A percentile compares a stretch with the other conserved stretches of the same genome.
phyloP scores from a whole-genome alignment of 1,140 invertebrate species.

The Cephus cinctus region DNA sequence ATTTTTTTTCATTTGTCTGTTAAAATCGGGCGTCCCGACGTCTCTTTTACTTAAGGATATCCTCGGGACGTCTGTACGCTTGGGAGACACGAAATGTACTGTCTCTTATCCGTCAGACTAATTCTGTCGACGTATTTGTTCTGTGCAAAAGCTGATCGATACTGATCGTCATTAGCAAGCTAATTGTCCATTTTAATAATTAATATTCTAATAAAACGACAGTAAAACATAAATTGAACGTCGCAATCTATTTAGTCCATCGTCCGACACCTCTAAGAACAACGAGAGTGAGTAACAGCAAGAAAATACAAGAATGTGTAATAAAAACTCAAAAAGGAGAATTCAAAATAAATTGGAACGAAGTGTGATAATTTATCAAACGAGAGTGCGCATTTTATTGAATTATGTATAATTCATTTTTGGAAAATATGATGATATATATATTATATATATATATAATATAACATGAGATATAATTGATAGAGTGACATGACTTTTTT shows the following conservation, averaged over 20 bases:
- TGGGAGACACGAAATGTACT: background rate
- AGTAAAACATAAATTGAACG: slow-evolving; percentile 10
- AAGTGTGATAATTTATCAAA: slow-evolving; percentile 36
- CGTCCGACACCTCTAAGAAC: no score
- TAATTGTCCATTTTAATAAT: slow-evolving; percentile 16
- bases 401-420: slow-evolving; percentile 54
- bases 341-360: background rate
- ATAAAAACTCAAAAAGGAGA: background rate
- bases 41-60: no score
- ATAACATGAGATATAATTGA: slow-evolving; percentile 55
- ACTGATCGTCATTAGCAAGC: slow-evolving; percentile 2
- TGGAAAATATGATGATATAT: slow-evolving; percentile 53
- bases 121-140: background rate
- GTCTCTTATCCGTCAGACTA: background rate
- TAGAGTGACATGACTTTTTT: slow-evolving; percentile 53
- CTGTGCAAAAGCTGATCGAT: background rate
- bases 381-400: slow-evolving; percentile 47
- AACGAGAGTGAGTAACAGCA: no score
- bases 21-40: no score
- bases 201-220: slow-evolving; percentile 19
- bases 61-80: background rate
- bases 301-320: background rate
- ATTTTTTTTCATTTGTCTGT: no score
- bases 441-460: slow-evolving; percentile 50
- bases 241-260: no score